Base-by-base conservation (phyloP, 2,113 vertebrate species). In the Pristiophorus japonicus region DNA sequence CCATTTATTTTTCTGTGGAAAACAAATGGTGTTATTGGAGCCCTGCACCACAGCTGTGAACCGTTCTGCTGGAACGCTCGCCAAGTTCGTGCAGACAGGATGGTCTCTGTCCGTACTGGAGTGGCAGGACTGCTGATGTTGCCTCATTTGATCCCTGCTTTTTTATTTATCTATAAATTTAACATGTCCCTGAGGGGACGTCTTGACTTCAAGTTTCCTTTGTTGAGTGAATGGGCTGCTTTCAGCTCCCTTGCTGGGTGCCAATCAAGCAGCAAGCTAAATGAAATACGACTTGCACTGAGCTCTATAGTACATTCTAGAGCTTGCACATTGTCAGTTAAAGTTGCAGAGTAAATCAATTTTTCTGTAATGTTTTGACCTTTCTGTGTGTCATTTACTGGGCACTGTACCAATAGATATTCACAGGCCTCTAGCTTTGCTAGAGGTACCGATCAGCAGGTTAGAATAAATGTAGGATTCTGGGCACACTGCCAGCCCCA, bases 311-410 rank as follows among this genome's bases (percentile, higher is more conserved):
- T 94, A 73, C 66, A 73, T 94, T 94, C 73, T 94, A 94, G 42
- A 70, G 27, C 93, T 97, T 97, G 96, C 97, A 97, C 97, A 97
- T 97, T 97, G 97, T 98, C 98, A 98, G 96, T 98, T 97, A 97
- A 96, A 97, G 97, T 98, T 95, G 94, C 96, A 84, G 75, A 97
- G 97, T 97, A 97, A 97, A 98, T 97, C 97, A 97, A 98, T 97
- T 98, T 97, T 97, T 97, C 96, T 96, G 96, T 97, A 97, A 97
- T 97, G 95, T 96, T 97, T 97, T 98, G 98, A 98, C 98, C 98
- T 98, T 98, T 97, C 97, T 97, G 97, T 97, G 97, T 98, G 98
- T 98, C 98, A 97, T 97, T 98, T 98, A 97, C 98, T 97, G 97
- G 98, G 97, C 98, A 98, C 45, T 63, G 97, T 97, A 98, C 97